Evolutionary conservation across 2,113 vertebrate genomes (phyloP), one percentile per base, ranked within the genome.

Genomic region (Mugil cephalus): DNA sequence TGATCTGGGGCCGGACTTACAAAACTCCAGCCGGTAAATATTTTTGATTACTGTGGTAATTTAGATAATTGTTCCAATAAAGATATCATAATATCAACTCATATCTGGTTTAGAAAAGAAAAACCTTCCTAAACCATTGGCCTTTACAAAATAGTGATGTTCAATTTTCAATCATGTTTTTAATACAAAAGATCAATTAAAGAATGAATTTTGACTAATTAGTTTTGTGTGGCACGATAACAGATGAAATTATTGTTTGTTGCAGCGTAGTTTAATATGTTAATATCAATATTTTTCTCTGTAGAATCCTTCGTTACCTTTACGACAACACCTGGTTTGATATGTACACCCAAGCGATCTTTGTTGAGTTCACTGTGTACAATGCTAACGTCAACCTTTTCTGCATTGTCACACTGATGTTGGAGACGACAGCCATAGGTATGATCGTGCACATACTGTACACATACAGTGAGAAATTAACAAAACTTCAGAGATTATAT

Each of bases 341-440:
- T 66, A 69, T 85, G 55, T 94, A 96, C 87, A 98, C 96, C 7
- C 95, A 96, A 80, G 97, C 96, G 0, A 84, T 97, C 79, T 98
- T 99, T 90, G 93, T 96, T 62, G 96, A 98, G 90, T 98, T 99
- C 86, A 97, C 96, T 0, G 94, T 98, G 82, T 98, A 99, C 90
- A 99, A 99, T 1, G 96, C 97, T 74, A 99, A 97, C 0, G 93
- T 99, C 85, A 99, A 98, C 88, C 95, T 99, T 51, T 98, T 98
- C 92, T 98, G 96, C 88, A 93, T 96, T 9, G 83, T 96, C 77
- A 95, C 87, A 0, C 93, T 99, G 58, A 94, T 95, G 59, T 93
- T 99, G 79, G 98, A 99, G 91, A 96, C 94, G 77, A 95, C 93
- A 10, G 95, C 94, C 53, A 91, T 94, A 61, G 97, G 97, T 98